Percentiles rank a stretch among this genome's conserved stretches.
These are phyloP conservation scores for Cercopithecus diana DNA, from an alignment of 2,797 vertebrate genomes.

Conservation along the genomic window DNA sequence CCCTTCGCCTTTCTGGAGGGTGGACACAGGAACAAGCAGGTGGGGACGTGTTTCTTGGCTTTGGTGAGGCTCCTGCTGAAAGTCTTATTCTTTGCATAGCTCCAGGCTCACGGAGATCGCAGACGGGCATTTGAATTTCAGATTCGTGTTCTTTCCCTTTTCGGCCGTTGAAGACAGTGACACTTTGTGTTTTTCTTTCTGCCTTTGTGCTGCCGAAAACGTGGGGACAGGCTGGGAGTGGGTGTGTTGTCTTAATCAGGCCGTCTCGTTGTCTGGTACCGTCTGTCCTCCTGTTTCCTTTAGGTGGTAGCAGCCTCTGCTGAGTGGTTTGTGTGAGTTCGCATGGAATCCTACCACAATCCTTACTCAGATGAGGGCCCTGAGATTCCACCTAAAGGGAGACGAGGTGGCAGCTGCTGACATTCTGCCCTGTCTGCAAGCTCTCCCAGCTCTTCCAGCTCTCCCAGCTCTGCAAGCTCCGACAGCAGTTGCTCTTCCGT, in stretches of 20 bases:
- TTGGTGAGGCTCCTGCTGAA: neutral
- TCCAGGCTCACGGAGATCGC: neutral
- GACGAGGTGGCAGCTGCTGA: accelerated
- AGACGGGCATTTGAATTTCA: neutral
- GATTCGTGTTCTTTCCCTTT: neutral
- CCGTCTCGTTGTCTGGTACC: neutral
- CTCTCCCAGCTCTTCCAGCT: too few relatives aligned
- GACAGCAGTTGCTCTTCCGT: neutral
- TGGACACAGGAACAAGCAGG: neutral
- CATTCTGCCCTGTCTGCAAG: too few relatives aligned
- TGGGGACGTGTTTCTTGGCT: neutral
- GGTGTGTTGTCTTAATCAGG: neutral
- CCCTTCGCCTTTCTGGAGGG: neutral
- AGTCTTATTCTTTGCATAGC: neutral
- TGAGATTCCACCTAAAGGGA: neutral
- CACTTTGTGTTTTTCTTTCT: neutral
- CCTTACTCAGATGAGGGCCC: neutral
- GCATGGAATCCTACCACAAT: neutral
- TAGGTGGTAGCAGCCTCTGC: neutral
- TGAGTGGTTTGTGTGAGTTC: neutral
- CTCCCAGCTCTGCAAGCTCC: too few relatives aligned
- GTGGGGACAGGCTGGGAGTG: neutral
- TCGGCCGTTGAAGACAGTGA: neutral
- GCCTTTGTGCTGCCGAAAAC: neutral
- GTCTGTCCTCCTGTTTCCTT: neutral